These are phyloP conservation scores for Papilio machaon DNA, from an alignment of 1,140 invertebrate genomes.

Conservation along the genomic window DNA sequence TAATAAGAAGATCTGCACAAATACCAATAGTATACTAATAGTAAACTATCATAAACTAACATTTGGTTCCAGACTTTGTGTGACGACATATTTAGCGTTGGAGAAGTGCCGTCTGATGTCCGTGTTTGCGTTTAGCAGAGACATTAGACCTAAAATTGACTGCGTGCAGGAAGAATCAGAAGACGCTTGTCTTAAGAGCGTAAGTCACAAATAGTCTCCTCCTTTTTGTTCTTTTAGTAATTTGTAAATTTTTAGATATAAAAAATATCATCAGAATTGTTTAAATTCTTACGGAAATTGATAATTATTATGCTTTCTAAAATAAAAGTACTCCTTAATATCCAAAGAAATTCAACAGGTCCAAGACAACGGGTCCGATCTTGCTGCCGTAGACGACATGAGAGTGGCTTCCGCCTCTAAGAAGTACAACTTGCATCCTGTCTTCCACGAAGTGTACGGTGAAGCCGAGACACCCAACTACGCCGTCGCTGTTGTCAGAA, in stretches of 20 bases:
- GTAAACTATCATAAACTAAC: not conserved
- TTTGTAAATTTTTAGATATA: too few species aligned
- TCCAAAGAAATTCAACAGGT: slow-evolving; percentile 49
- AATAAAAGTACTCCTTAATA: too few species aligned
- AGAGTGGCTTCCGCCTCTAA: slow-evolving; percentile 63
- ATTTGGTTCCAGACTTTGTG: slow-evolving; percentile 83
- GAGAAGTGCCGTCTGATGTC: slow-evolving; percentile 86
- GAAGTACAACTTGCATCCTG: slow-evolving; percentile 69
- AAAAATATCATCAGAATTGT: too few species aligned
- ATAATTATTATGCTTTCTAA: too few species aligned
- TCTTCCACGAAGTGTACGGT: slow-evolving; percentile 77
- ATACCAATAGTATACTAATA: too few species aligned
- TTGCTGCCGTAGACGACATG: slow-evolving; percentile 68
- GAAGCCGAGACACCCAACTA: slow-evolving; percentile 65
- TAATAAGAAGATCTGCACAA: not conserved
- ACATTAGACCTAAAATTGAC: slow-evolving; percentile 87
- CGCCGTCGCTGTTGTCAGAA: slow-evolving; percentile 75
- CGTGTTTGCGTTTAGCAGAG: slow-evolving; percentile 86
- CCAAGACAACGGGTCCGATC: slow-evolving; percentile 71
- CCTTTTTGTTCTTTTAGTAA: too few species aligned
- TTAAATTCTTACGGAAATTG: too few species aligned
- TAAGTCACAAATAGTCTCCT: slow-evolving; percentile 75
- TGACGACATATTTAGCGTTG: slow-evolving; percentile 83
- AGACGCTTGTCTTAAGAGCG: slow-evolving; percentile 86
- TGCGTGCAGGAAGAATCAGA: slow-evolving; percentile 83